A percentile compares a stretch with the other conserved stretches of the same genome.
These are phyloP conservation scores for Eremophila alpestris DNA, from an alignment of 2,797 vertebrate species.

Conservation along the genomic window DNA sequence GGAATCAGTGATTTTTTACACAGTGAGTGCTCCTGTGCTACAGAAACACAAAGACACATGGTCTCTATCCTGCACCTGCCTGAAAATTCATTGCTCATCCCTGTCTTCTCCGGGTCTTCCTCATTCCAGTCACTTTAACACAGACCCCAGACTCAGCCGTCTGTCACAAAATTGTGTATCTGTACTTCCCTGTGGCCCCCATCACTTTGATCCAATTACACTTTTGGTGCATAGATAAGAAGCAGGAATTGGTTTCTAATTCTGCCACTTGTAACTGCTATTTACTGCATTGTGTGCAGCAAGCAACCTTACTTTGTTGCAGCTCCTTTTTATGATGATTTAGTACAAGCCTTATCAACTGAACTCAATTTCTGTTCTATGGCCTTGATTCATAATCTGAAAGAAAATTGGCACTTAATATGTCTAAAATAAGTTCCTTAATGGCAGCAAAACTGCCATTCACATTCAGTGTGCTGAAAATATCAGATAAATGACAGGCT, in stretches of 20 bases:
- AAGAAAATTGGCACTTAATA: conserved; percentile 44
- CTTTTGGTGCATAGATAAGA: neutral
- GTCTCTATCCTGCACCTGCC: neutral
- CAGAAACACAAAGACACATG: neutral
- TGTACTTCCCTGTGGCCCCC: neutral
- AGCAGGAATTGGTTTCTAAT: neutral
- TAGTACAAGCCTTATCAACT: conserved; percentile 12
- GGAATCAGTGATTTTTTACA: neutral
- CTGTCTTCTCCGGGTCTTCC: neutral
- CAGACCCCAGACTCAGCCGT: neutral
- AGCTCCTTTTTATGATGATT: neutral
- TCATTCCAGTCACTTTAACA: neutral
- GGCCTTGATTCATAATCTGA: conserved; percentile 10
- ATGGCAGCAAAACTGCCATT: conserved; percentile 29
- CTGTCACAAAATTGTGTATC: neutral
- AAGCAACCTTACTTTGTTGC: neutral
- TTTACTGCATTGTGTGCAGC: neutral
- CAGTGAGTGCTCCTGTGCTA: neutral
- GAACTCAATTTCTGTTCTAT: conserved; percentile 22
- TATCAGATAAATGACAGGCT: conserved; percentile 55
- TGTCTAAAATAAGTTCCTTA: conserved; percentile 48
- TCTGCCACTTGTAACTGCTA: neutral
- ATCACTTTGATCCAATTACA: conserved; percentile 9
- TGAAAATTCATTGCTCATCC: neutral
- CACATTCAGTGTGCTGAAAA: conserved; percentile 52